Percentiles rank a stretch among this genome's conserved stretches.
These are phyloP conservation scores for Andrena minutula DNA, from an alignment of 2,888 invertebrate species.

Conservation along the genomic window DNA sequence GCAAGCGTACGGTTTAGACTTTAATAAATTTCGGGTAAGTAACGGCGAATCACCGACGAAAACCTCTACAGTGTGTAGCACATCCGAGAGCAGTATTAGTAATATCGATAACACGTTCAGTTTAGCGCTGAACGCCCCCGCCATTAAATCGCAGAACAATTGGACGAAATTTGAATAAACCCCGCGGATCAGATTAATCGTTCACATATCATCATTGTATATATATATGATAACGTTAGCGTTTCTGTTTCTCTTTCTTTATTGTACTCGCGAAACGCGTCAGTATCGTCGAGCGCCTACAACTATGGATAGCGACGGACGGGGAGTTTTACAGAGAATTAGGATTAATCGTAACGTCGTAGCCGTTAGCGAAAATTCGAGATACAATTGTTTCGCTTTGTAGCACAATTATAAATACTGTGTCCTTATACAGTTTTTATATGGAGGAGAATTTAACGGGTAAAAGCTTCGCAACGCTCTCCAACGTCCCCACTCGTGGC, in stretches of 20 bases:
- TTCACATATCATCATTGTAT: slow-evolving; percentile 71
- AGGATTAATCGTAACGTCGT: slow-evolving; percentile 20
- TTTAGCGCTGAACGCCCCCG: slow-evolving; percentile 79
- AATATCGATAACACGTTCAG: slow-evolving; percentile 82
- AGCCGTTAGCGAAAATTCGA: slow-evolving; percentile 8
- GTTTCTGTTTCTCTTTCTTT: slow-evolving; percentile 31
- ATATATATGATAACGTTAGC: slow-evolving; percentile 46
- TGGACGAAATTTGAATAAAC: slow-evolving; percentile 88
- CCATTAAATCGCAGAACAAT: slow-evolving; percentile 86
- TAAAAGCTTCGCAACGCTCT: slow-evolving; percentile 20
- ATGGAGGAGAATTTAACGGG: slow-evolving; percentile 21
- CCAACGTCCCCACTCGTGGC: neutral
- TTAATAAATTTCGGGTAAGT: slow-evolving; percentile 86
- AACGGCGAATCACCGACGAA: slow-evolving; percentile 77
- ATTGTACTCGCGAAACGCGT: slow-evolving; percentile 48
- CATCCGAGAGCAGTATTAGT: slow-evolving; percentile 74
- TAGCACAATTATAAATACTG: slow-evolving; percentile 47
- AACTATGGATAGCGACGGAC: slow-evolving; percentile 19
- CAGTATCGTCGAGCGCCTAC: slow-evolving; percentile 34
- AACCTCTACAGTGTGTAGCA: slow-evolving; percentile 65
- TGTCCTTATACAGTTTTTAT: slow-evolving; percentile 32
- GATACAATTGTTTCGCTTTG: slow-evolving; percentile 29
- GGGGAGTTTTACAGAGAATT: slow-evolving; percentile 8
- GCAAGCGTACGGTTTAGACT: slow-evolving; percentile 91
- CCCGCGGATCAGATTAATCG: slow-evolving; percentile 22